Evolutionary conservation across 2,797 vertebrate species (phyloP).

Genomic region (Micromesistius poutassou): DNA sequence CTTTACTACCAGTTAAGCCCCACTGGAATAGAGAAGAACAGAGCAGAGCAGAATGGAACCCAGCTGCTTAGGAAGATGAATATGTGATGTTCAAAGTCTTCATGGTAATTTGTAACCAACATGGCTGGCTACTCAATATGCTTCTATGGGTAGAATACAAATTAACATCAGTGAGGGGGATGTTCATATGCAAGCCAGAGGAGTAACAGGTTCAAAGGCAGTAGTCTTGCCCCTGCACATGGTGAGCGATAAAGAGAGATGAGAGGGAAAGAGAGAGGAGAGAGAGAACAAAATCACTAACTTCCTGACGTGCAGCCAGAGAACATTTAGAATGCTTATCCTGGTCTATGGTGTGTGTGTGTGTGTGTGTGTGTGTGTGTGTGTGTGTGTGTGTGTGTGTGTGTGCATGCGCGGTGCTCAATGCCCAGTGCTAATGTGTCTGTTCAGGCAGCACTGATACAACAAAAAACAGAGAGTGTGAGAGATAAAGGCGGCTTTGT

Average conservation of each 20-base stretch:
- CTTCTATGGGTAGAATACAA: neutral
- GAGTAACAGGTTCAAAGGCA: neutral
- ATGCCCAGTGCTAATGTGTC: constrained; percentile 49
- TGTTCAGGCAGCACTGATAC: constrained; percentile 65
- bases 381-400: constrained; percentile 35
- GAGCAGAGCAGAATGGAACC: too few species aligned
- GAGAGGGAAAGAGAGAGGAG: neutral
- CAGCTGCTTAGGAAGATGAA: too few species aligned
- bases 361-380: neutral
- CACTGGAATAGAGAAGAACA: too few species aligned
- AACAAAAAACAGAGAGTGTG: constrained; percentile 46
- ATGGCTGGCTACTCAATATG: neutral
- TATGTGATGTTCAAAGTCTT: neutral
- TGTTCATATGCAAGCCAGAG: neutral
- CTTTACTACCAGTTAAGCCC: too few species aligned
- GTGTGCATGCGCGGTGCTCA: constrained; percentile 27
- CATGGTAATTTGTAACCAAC: neutral
- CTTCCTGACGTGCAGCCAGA: neutral
- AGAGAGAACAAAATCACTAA: neutral
- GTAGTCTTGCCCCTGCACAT: neutral
- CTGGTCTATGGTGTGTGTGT: neutral
- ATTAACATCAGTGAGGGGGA: neutral
- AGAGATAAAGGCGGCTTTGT: constrained; percentile 68
- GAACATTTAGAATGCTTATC: neutral
- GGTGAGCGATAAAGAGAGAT: neutral